Evolutionary conservation across 2,888 invertebrate genomes (phyloP).

Genomic region (Spilosoma lubricipeda): DNA sequence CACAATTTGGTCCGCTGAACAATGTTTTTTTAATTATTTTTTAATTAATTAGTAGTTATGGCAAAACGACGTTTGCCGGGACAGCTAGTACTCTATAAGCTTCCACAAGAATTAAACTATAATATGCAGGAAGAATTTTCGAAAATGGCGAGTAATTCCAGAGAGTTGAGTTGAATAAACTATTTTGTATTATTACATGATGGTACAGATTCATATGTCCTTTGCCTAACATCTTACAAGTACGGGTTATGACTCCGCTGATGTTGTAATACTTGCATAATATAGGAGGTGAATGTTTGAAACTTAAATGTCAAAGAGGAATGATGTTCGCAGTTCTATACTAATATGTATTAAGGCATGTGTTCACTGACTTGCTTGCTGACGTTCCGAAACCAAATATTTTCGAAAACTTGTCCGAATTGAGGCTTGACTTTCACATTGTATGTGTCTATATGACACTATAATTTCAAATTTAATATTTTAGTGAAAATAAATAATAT

Average conservation of each 20-base stretch:
- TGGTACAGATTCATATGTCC: neutral
- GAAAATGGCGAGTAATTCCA: neutral
- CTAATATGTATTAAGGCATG: neutral
- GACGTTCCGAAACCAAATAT: too few relatives aligned
- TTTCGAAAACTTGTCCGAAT: too few relatives aligned
- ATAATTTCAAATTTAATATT: too few relatives aligned
- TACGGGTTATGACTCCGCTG: neutral
- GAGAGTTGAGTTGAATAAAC: neutral
- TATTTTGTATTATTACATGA: neutral
- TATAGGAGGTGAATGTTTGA: neutral
- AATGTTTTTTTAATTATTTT: too few relatives aligned
- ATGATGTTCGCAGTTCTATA: conserved; percentile 5
- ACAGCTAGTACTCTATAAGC: too few relatives aligned
- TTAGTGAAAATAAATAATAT: too few relatives aligned
- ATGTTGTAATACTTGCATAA: conserved; percentile 8
- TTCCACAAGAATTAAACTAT: too few relatives aligned
- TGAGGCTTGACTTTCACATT: neutral
- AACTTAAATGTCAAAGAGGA: conserved; percentile 10
- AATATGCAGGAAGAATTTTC: neutral
- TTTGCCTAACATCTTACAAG: neutral
- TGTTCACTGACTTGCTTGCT: neutral
- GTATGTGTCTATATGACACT: neutral
- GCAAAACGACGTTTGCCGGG: too few relatives aligned
- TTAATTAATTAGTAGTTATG: too few relatives aligned
- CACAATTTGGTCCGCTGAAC: too few relatives aligned